Percentiles rank a stretch among this genome's conserved stretches.
Evolutionary conservation across 2,113 vertebrate species (phyloP).

Genomic region (Oreochromis niloticus): DNA sequence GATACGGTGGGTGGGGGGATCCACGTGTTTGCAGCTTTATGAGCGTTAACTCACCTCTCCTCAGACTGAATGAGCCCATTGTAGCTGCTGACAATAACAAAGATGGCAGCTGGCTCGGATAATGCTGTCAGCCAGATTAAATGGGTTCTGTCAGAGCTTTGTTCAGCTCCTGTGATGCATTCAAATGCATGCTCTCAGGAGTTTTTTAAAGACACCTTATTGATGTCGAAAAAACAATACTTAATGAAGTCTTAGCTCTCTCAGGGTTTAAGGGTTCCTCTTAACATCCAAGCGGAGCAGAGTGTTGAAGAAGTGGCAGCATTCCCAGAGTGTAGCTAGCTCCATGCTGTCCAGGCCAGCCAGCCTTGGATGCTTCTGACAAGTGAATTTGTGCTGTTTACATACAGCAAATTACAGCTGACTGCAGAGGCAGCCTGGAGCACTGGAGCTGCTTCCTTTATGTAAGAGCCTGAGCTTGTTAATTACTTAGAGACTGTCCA

Average conservation of each 20-base stretch:
- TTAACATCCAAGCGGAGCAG: not conserved
- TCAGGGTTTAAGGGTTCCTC: not conserved
- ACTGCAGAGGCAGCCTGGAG: not conserved
- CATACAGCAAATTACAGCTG: conserved; percentile 37
- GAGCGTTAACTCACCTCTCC: not conserved
- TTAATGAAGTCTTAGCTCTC: not conserved
- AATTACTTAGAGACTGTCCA: conserved; percentile 54
- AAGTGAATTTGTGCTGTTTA: conserved; percentile 31
- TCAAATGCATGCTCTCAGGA: not conserved
- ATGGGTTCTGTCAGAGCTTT: conserved; percentile 2
- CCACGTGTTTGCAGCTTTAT: not conserved
- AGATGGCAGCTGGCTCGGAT: conserved; percentile 51
- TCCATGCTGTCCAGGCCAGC: not conserved
- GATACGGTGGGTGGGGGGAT: accelerated
- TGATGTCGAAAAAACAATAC: not conserved
- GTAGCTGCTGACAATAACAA: conserved; percentile 24
- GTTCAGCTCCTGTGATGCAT: not conserved
- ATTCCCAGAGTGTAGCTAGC: not conserved
- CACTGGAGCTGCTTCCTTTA: not conserved
- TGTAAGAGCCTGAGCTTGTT: conserved; percentile 45
- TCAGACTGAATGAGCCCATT: not conserved
- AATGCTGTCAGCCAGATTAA: conserved; percentile 46
- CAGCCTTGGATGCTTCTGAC: not conserved
- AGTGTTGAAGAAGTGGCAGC: not conserved
- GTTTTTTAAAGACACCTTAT: not conserved